Evolutionary conservation across 2,888 invertebrate genomes (phyloP).

Genomic region (Synergus laeviventris): DNA sequence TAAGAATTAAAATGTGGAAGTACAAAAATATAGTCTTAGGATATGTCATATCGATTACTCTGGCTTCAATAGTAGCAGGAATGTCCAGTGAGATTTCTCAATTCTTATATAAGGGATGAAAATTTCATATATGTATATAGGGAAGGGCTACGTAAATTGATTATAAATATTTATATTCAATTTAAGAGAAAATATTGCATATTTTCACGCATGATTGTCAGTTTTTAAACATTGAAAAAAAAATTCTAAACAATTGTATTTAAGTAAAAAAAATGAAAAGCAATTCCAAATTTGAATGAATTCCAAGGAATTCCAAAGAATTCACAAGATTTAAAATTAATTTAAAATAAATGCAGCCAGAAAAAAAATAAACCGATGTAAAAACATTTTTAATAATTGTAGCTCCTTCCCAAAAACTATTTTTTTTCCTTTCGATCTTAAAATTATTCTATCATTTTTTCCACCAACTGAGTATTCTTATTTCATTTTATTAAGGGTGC

Average conservation of each 20-base stretch:
- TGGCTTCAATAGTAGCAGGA: slow-evolving; percentile 11
- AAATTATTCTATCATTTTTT: too few species aligned
- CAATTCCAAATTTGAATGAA: too few species aligned
- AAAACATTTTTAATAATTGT: background rate
- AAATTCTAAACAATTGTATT: too few species aligned
- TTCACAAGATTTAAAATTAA: too few species aligned
- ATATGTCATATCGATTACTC: slow-evolving; percentile 62
- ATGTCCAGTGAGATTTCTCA: background rate
- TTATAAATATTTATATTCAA: background rate
- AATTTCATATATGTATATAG: background rate
- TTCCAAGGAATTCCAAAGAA: too few species aligned
- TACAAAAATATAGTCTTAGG: slow-evolving; percentile 72
- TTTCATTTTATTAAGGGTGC: too few species aligned
- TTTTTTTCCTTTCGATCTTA: too few species aligned
- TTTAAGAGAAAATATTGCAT: background rate
- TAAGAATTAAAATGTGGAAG: slow-evolving; percentile 55
- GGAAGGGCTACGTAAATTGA: background rate
- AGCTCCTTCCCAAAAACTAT: background rate
- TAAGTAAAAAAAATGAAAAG: too few species aligned
- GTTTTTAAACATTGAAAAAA: background rate
- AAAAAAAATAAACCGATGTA: background rate
- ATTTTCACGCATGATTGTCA: background rate
- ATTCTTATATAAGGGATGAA: background rate
- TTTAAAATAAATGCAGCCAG: too few species aligned
- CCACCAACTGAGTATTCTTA: too few species aligned